Evolutionary conservation across 2,888 invertebrate species (phyloP), one percentile per base, ranked within the genome.

Genomic region (Agrochola lota): DNA sequence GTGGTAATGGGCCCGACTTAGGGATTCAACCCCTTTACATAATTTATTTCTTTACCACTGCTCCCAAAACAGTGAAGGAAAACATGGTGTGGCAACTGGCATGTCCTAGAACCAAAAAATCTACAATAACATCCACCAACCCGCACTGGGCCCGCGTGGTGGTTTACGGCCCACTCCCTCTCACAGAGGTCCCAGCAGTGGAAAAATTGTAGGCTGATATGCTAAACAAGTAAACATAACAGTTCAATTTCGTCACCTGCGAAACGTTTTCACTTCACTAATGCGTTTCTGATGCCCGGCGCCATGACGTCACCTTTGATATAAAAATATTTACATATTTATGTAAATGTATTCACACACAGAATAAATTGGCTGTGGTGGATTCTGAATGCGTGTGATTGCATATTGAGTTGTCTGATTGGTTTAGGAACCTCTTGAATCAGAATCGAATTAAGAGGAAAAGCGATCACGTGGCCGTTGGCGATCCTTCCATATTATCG

Each of bases 251-350:
- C 75, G 15, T 84, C 80, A 70, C 66, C 57, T 23, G 57, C 69
- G 26, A 68, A 77, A 71, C 77, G 80, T 87, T 87, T 87, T 87
- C 87, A 85, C 87, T 86, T 87, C 26, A 57, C 83, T 86, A 87
- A 87, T 83, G 86, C 57, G 81, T 87, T 87, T 87, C 78, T 85
- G 86, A 85, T 87, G 87, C 79, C 69, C 35, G 76, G 76, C 67
- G 81, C 75, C 60, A 20, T 87, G 80, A 82, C 78, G 85, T 78
- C 84, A 60, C 17, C 1, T 40, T 46, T 59, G 17, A 72, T 49
- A n/a, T 49, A 59, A 60, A 55, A 23, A n/a, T 55, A 6, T 71
- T 30, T n/a, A 26, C 30, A 26, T 26, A 35, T 55, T 2, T 49
- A 80, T 68, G 68, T 26, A 74, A 80, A 80, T 80, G 5, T 74